Evolutionary conservation across 2,113 vertebrate species (phyloP).

Genomic region (Nycticebus coucang): DNA sequence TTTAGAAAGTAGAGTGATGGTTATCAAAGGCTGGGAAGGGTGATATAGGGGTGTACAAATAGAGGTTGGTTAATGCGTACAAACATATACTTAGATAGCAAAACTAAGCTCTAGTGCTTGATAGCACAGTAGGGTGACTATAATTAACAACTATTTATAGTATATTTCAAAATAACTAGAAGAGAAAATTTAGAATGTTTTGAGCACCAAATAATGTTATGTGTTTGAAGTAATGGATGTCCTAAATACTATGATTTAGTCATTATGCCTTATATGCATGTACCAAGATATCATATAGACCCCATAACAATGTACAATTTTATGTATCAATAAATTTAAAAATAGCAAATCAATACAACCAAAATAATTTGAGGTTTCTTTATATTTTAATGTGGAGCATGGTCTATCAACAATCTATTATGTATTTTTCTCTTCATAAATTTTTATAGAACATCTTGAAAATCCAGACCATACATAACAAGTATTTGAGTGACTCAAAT

Average conservation of each 20-base stretch:
- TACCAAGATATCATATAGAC: neutral
- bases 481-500: slow-evolving; percentile 57
- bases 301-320: neutral
- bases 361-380: slow-evolving; percentile 2
- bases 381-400: neutral
- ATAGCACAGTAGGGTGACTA: neutral
- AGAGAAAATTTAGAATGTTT: neutral
- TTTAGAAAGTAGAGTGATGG: neutral
- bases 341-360: neutral
- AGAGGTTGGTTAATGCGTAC: neutral
- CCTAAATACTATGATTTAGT: neutral
- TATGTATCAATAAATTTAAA: neutral
- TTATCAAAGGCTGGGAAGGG: neutral
- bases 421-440: neutral
- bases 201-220: neutral
- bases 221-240: neutral
- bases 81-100: neutral
- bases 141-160: neutral
- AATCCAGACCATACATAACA: slow-evolving; percentile 65
- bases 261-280: neutral
- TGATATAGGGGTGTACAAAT: neutral
- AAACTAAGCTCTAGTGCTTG: neutral
- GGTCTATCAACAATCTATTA: neutral
- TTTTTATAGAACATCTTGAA: slow-evolving; percentile 54
- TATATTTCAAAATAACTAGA: neutral